These are phyloP conservation scores for Hapalemur alaotrensis DNA, from an alignment of 2,797 vertebrate species.

Conservation along the genomic window DNA sequence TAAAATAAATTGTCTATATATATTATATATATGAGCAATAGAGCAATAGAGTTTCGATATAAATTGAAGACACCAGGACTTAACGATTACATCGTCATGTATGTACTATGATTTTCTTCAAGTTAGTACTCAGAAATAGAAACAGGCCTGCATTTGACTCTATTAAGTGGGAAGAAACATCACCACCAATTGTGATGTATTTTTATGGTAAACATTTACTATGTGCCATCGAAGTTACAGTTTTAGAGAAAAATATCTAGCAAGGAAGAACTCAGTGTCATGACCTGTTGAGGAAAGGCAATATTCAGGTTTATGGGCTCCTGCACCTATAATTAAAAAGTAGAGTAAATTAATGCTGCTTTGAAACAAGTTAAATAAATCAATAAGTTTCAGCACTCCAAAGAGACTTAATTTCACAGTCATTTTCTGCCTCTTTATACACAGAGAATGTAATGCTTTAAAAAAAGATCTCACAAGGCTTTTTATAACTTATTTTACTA, in stretches of 20 bases:
- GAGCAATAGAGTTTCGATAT: neutral
- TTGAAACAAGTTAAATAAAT: neutral
- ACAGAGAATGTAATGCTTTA: neutral
- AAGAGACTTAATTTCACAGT: neutral
- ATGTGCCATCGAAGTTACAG: neutral
- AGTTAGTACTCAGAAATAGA: neutral
- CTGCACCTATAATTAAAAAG: neutral
- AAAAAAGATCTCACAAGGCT: neutral
- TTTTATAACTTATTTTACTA: neutral
- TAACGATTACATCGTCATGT: neutral
- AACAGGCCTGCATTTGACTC: neutral
- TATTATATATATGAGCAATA: neutral
- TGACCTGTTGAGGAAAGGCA: neutral
- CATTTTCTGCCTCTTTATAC: neutral
- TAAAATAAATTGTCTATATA: neutral
- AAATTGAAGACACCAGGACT: neutral
- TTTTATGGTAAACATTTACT: constrained; percentile 19
- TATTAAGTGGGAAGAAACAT: neutral
- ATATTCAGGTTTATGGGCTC: neutral
- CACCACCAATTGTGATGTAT: neutral
- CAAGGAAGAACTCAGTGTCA: neutral
- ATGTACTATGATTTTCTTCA: neutral
- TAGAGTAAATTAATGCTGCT: neutral
- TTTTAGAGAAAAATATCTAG: constrained; percentile 49
- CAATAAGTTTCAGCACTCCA: neutral